phyloP scores from a whole-genome alignment of 2,113 vertebrate genomes.

The Indri indri region DNA sequence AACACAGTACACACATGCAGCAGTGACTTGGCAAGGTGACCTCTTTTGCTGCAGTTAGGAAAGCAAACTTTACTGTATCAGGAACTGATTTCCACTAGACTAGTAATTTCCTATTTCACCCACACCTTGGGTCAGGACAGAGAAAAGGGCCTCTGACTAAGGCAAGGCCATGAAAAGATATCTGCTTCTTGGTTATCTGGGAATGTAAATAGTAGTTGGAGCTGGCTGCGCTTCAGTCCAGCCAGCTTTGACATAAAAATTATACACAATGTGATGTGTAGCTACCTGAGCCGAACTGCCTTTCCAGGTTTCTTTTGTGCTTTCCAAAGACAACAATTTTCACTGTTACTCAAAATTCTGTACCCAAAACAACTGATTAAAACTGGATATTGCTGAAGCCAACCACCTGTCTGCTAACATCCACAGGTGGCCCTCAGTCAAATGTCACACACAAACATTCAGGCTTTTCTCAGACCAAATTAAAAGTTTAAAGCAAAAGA shows the following conservation, averaged over 20 bases:
- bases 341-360: slow-evolving; percentile 52
- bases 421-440: slow-evolving; percentile 42
- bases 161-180: not conserved
- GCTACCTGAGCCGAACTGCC: slow-evolving; percentile 74
- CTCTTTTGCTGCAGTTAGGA: slow-evolving; percentile 77
- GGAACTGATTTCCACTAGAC: slow-evolving; percentile 46
- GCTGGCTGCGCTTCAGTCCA: slow-evolving; percentile 60
- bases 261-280: slow-evolving; percentile 47
- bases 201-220: slow-evolving; percentile 40
- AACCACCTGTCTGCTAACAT: slow-evolving; percentile 29
- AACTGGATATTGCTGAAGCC: slow-evolving; percentile 35
- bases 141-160: slow-evolving; percentile 49
- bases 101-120: slow-evolving; percentile 47
- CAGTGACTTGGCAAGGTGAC: slow-evolving; percentile 68
- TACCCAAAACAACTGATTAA: slow-evolving; percentile 46
- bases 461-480: slow-evolving; percentile 74
- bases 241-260: slow-evolving; percentile 69
- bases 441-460: slow-evolving; percentile 71
- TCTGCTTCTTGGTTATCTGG: slow-evolving; percentile 1
- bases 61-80: slow-evolving; percentile 65
- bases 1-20: slow-evolving; percentile 81
- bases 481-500: slow-evolving; percentile 71
- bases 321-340: slow-evolving; percentile 63
- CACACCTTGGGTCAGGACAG: slow-evolving; percentile 23
- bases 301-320: slow-evolving; percentile 77